These are phyloP conservation scores for Sanderia malayensis DNA, from an alignment of 30 jellyfish, hydroid and myxozoan genomes.

Conservation along the genomic window DNA sequence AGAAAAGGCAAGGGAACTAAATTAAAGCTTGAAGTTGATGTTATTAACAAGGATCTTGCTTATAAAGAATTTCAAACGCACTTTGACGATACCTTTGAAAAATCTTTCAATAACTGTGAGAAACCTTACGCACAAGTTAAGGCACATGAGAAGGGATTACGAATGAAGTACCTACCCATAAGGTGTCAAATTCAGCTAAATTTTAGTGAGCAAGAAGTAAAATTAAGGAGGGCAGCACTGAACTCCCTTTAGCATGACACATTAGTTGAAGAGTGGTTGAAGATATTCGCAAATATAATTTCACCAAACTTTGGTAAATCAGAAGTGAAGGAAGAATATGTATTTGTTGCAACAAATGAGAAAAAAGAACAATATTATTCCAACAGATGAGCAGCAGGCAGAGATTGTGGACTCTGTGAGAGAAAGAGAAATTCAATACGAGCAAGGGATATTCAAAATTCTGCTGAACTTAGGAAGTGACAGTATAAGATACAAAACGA, in stretches of 20 bases:
- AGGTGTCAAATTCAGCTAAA: slow-evolving; percentile 56
- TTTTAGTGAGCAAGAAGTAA: slow-evolving; percentile 34
- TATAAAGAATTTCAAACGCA: slow-evolving; percentile 41
- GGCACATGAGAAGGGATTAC: slow-evolving; percentile 42
- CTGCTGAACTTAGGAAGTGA: no score
- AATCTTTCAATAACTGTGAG: slow-evolving; percentile 32
- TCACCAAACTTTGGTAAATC: slow-evolving; percentile 16
- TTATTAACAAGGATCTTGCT: slow-evolving; percentile 19
- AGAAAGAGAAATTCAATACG: slow-evolving; percentile 6
- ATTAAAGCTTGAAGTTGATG: slow-evolving; percentile 6
- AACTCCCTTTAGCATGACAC: slow-evolving; percentile 20
- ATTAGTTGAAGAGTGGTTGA: slow-evolving; percentile 45
- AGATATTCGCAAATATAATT: slow-evolving; percentile 16
- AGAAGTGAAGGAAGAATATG: slow-evolving; percentile 13
- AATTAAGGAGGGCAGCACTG: slow-evolving; percentile 44
- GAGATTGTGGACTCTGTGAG: slow-evolving; percentile 16
- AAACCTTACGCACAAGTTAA: slow-evolving; percentile 21
- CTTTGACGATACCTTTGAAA: slow-evolving; percentile 34
- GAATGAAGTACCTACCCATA: slow-evolving; percentile 48
- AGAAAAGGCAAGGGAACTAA: slow-evolving; percentile 35
- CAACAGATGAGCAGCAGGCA: slow-evolving; percentile 32
- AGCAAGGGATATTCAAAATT: neutral
- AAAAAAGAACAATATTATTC: slow-evolving; percentile 6
- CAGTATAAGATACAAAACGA: no score
- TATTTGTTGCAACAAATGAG: slow-evolving; percentile 12